Conservation (phyloP, 1,140 invertebrate species). For the Nomia melanderi region DNA sequence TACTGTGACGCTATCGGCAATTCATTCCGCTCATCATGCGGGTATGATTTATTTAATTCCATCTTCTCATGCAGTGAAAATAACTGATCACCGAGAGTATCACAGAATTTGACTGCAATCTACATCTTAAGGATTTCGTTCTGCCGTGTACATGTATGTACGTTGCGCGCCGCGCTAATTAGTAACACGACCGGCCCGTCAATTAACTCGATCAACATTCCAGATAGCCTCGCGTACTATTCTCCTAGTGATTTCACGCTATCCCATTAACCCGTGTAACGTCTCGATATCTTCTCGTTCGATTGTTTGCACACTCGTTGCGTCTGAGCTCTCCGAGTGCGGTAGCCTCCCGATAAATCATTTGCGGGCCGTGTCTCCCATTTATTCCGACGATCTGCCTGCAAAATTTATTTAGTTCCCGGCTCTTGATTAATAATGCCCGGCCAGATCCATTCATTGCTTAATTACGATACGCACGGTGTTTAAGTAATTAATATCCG, state of each 20-base stretch:
- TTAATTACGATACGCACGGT: neutral
- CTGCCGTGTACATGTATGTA: neutral
- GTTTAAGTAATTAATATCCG: neutral
- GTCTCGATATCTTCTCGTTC: constrained; percentile 1
- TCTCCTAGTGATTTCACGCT: neutral
- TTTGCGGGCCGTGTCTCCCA: neutral
- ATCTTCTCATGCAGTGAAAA: too few species aligned
- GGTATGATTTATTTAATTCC: neutral
- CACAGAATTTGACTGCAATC: neutral
- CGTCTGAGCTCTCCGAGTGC: neutral
- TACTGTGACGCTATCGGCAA: constrained; percentile 20
- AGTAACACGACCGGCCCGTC: constrained; percentile 10
- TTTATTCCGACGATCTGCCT: neutral
- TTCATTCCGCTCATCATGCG: neutral
- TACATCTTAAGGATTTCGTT: constrained; percentile 3
- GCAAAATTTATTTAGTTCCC: constrained; percentile 10
- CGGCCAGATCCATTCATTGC: neutral
- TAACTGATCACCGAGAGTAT: too few species aligned
- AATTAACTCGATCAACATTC: constrained; percentile 40
- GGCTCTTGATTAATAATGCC: neutral
- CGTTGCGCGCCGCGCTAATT: neutral
- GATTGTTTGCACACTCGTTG: neutral
- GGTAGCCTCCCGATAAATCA: constrained; percentile 3
- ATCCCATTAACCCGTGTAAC: neutral
- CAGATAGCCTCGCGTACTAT: constrained; percentile 9